Evolutionary conservation across 2,113 vertebrate species (phyloP).

Genomic region (Kryptolebias marmoratus): DNA sequence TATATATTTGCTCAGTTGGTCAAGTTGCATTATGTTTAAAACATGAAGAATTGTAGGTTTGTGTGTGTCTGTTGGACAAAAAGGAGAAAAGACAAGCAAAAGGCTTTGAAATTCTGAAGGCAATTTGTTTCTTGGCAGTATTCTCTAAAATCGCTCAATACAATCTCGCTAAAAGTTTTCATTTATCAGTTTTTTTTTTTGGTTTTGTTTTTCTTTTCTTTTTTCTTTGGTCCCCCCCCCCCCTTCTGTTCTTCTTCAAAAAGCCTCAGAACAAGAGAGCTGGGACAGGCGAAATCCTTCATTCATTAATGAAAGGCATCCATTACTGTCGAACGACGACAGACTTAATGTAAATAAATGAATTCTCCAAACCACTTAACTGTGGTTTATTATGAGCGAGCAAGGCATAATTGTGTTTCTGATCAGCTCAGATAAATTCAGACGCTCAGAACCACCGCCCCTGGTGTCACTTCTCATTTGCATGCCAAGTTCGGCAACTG

Average conservation of each 20-base stretch:
- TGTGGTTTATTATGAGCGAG: constrained; percentile 78
- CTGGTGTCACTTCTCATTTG: constrained; percentile 57
- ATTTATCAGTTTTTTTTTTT: constrained; percentile 68
- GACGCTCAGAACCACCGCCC: constrained; percentile 46
- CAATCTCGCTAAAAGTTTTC: constrained; percentile 76
- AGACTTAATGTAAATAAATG: constrained; percentile 82
- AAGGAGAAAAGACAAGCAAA: constrained; percentile 22
- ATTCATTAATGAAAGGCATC: constrained; percentile 79
- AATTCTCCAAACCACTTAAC: constrained; percentile 80
- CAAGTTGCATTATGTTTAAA: neutral
- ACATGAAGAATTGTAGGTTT: constrained; percentile 11
- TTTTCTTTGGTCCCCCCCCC: neutral
- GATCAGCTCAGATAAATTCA: constrained; percentile 78
- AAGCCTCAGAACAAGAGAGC: constrained; percentile 47
- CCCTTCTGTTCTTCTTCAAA: constrained; percentile 12
- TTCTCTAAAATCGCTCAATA: constrained; percentile 55
- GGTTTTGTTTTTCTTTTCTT: constrained; percentile 20
- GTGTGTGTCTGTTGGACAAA: neutral
- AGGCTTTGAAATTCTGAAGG: constrained; percentile 42
- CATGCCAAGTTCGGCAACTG: constrained; percentile 48
- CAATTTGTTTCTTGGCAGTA: constrained; percentile 62
- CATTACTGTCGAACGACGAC: constrained; percentile 73
- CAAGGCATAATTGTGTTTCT: constrained; percentile 79
- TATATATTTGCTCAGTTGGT: too few species aligned
- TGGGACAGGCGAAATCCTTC: constrained; percentile 45